Evolutionary conservation across 2,888 invertebrate genomes (phyloP).

Genomic region (Lepas anatifera): DNA sequence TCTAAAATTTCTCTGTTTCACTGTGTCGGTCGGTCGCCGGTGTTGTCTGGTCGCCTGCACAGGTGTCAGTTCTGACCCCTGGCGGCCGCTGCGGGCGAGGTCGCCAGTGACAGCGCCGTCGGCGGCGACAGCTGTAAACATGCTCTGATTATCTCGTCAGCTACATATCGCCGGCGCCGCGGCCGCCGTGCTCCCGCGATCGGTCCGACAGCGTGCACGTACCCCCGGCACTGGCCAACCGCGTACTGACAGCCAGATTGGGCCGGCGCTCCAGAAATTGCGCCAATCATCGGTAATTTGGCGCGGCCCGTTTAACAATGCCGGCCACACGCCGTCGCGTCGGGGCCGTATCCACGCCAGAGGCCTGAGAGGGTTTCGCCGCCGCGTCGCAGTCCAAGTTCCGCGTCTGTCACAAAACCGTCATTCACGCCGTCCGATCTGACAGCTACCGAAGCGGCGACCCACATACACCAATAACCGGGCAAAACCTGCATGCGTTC

Average conservation of each 20-base stretch:
- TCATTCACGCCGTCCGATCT: no score
- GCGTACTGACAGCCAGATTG: constrained; percentile 2
- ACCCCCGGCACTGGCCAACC: not conserved
- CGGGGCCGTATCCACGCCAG: no score
- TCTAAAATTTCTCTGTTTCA: no score
- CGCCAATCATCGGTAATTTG: not conserved
- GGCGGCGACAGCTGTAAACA: not conserved
- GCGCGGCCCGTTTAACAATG: not conserved
- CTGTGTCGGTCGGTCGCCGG: not conserved
- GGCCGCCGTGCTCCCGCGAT: not conserved
- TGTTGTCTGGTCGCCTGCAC: not conserved
- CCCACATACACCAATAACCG: no score
- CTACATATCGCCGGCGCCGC: not conserved
- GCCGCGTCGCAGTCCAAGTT: no score
- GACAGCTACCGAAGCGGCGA: no score
- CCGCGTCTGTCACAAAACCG: no score
- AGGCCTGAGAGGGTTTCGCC: no score
- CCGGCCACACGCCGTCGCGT: no score
- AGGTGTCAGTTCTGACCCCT: not conserved
- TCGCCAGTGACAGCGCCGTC: no score
- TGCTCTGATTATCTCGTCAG: not conserved
- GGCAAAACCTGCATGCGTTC: no score
- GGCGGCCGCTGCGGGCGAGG: not conserved
- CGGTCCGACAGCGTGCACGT: not conserved
- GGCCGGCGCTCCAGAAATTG: not conserved